Base-by-base conservation (phyloP, 1,140 invertebrate genomes). In the Metaphire vulgaris region DNA sequence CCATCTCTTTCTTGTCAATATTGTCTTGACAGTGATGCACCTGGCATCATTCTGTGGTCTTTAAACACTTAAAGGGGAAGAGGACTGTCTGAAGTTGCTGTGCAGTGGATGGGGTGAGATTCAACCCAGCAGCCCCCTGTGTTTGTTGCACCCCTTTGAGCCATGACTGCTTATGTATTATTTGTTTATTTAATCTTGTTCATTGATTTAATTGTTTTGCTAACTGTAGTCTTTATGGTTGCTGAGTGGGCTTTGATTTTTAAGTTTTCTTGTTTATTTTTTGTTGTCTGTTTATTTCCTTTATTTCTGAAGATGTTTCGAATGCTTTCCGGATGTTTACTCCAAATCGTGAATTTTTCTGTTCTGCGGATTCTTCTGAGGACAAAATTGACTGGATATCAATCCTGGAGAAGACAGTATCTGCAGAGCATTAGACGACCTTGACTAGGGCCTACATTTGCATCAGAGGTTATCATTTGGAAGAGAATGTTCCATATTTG, bases 361-460 rank as follows among this genome's bases (percentile, higher is more conserved):
- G 80, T 72, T 65, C 75, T 30, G 74, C 80, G 1, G 80, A 82
- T 28, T 79, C 74, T 15, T 65, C 77, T 14, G 77, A 82, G 33
- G 80, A 81, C 29, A 83, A 82, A 76, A 80, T 81, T 65, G 82
- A 83, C 73, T 83, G 80, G 80, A 80, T 83, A 28, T 80, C 76
- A 33, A 33, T 83, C n/a, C n/a, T 83, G 16, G 82, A 83, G 33
- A 78, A 81, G 64, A 70, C 81, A n/a, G n/a, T 14, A 80, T 83
- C 34, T 68, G 80, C 56, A 78, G 78, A 1, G 80, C 81, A 29
- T 71, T 83, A 21, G 76, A 80, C 2, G 75, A 78, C 26, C 2
- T 33, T 1, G 72, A 33, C 33, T 29, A 26, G 30, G 26, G 2
- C 16, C 29, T 41, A 2, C 12, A 26, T 73, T 64, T 28, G 31